Base-by-base conservation (phyloP, 2,113 vertebrate genomes). In the Dryoscopus gambensis region DNA sequence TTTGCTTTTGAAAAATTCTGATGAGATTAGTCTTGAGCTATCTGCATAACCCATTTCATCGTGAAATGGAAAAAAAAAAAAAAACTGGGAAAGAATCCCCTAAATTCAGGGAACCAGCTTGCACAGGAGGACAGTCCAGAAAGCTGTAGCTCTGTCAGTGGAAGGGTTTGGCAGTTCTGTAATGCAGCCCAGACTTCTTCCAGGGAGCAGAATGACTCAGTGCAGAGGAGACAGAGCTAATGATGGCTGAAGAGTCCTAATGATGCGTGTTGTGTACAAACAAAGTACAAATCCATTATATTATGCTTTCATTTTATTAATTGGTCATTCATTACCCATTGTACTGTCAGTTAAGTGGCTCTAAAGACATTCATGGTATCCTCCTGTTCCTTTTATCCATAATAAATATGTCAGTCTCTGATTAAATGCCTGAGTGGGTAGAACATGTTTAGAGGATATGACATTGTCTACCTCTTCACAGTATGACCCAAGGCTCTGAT, bases 201-300 rank as follows among this genome's bases (percentile, higher is more conserved):
- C 49, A 68, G 80, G 55, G 79, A 84, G 50, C 74, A 95, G 79
- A 84, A 57, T 94, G 85, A 95, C 30, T 97, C 85, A 95, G 55
- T 90, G 90, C 89, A 84, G 76, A 93, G 90, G 35, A 94, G 71
- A 73, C 59, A 82, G 81, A 69, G 49, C 78, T 97, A 91, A 86
- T 67, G 91, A 90, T 37, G 50, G 86, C 46, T 75, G 46, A 76
- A 95, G 63, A 83, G 86, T 62, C 88, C 62, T 95, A 94, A 95
- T 86, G 92, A 95, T 88, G 95, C 21, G 8, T 93, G 83, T 77
- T 95, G 88, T 94, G 74, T 93, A 93, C 93, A 95, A 97, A 90
- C 80, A 95, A 84, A 90, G 69, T 75, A 82, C 52, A 93, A 89
- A 95, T 87, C 82, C 79, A 89, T 96, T 97, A 73, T 91, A 78